Base-by-base conservation (phyloP, 2,113 vertebrate species). In the Otus sunia region DNA sequence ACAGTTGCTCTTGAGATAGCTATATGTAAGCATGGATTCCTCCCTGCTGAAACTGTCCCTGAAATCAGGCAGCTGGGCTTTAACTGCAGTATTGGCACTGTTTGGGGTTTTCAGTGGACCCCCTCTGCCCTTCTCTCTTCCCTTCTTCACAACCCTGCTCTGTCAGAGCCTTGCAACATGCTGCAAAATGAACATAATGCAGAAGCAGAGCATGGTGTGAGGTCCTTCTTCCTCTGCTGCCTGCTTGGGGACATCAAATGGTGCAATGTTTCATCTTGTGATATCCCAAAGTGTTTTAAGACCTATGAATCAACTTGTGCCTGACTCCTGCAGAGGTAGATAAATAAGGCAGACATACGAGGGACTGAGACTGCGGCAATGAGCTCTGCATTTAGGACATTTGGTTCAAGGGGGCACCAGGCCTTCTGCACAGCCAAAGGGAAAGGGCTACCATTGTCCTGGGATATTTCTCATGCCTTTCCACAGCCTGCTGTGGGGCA, bases 351-450 rank as follows among this genome's bases (percentile, higher is more conserved):
- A 55, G 26, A 23, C 4, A 11, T 27, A 52, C 0, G 0, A 87
- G 6, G 23, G 49, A 8, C 62, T 76, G 58, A 36, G 37, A 26
- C 9, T 27, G 18, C 0, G 0, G 30, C n/a, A 80, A 56, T 27
- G n/a, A 67, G 41, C 79, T 72, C 27, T 79, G 53, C 20, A 30
- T 37, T 69, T n/a, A 30, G 59, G 26, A 9, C 12, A 67, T 76
- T 92, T 47, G 67, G 53, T 80, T 72, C 20, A 66, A 60, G 20
- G 7, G 30, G 25, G 9, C 26, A 12, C 1, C 37, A 59, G 26
- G 52, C 26, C 62, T 73, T 39, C 53, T 58, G 11, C 43, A 34
- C 21, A 43, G 63, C 4, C 52, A 37, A 75, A 52, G 64, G 17
- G 6, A 82, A 88, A 47, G 32, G n/a, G 39, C 71, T 94, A 1